phyloP scores from a whole-genome alignment of 2,113 vertebrate species.

The Rhinolophus ferrumequinum region DNA sequence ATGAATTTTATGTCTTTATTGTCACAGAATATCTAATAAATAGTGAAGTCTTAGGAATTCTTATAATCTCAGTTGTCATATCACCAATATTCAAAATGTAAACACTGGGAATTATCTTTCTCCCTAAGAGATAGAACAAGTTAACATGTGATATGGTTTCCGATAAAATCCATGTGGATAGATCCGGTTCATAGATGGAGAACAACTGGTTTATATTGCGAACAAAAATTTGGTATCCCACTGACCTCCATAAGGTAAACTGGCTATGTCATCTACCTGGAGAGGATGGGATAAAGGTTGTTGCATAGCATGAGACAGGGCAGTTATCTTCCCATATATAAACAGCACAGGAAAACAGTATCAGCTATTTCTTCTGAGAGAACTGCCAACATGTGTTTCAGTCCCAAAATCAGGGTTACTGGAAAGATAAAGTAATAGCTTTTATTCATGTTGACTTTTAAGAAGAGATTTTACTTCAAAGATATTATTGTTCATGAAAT shows the following conservation, averaged over 20 bases:
- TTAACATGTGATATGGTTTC: background rate
- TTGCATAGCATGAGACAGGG: background rate
- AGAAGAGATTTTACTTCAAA: background rate
- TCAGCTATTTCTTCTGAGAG: background rate
- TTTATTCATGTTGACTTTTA: background rate
- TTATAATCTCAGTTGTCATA: background rate
- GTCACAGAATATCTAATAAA: background rate
- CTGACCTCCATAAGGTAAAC: background rate
- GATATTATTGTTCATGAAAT: background rate
- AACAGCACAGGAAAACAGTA: background rate
- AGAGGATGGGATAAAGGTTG: background rate
- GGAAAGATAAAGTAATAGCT: background rate
- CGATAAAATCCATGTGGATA: background rate
- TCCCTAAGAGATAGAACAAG: background rate
- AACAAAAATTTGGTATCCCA: background rate
- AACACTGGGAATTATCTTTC: background rate
- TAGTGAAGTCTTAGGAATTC: background rate
- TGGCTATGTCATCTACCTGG: too few relatives aligned
- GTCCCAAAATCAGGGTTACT: background rate
- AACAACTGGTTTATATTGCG: background rate
- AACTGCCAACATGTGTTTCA: background rate
- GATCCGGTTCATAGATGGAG: background rate
- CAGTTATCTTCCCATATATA: fast-evolving
- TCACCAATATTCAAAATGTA: background rate
- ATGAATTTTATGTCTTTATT: background rate